phyloP scores from a whole-genome alignment of 2,113 vertebrate genomes.

The Corythornis madagascariensis region DNA sequence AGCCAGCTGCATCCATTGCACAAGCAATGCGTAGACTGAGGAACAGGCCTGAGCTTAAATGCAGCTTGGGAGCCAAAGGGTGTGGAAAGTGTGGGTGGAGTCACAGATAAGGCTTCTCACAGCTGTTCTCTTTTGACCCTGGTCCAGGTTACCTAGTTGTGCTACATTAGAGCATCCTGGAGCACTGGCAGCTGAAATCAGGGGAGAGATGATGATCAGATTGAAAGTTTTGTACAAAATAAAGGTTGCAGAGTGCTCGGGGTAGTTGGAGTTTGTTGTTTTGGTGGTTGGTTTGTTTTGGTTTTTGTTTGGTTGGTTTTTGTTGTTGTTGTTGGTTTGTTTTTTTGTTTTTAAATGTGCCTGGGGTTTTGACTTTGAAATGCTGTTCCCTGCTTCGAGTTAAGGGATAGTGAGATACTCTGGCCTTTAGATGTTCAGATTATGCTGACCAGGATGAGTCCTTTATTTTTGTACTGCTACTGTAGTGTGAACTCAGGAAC shows the following conservation, averaged over 20 bases:
- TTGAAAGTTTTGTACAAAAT: background rate
- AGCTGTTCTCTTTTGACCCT: background rate
- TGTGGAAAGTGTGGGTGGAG: background rate
- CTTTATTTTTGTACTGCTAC: background rate
- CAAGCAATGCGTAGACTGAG: background rate
- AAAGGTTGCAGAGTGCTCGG: accelerated
- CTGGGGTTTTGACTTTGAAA: background rate
- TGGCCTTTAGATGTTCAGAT: constrained; percentile 35
- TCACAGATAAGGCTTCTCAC: background rate
- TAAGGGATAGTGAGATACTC: background rate
- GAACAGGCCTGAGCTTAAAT: background rate
- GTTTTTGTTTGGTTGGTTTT: too few species aligned
- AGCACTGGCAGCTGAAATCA: background rate
- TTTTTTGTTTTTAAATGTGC: too few species aligned
- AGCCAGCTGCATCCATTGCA: background rate
- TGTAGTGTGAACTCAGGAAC: constrained; percentile 54
- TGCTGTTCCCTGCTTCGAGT: background rate
- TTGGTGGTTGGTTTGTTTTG: too few species aligned
- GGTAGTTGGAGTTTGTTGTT: background rate
- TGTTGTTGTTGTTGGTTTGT: too few species aligned
- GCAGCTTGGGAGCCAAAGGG: accelerated
- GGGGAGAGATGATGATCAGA: accelerated
- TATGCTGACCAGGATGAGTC: background rate
- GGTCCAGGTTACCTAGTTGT: background rate
- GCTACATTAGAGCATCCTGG: accelerated